Evolutionary conservation across 2,888 invertebrate species (phyloP).

Genomic region (Sisyra terminalis): DNA sequence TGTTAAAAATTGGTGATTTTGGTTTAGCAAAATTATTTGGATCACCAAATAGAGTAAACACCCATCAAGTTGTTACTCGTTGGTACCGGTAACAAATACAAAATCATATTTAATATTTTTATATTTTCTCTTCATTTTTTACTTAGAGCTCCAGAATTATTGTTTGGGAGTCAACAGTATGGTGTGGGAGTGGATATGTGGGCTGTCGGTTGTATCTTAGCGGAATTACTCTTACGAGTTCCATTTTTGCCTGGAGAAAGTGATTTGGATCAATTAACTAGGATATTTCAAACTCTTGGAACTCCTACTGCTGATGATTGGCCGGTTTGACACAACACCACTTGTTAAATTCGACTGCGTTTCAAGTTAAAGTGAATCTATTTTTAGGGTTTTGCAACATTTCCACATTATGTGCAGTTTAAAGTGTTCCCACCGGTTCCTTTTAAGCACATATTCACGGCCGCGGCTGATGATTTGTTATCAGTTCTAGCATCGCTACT

Average conservation of each 20-base stretch:
- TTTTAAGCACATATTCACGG: conserved; percentile 84
- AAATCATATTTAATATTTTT: background rate
- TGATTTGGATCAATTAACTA: conserved; percentile 89
- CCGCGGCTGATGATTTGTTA: conserved; percentile 82
- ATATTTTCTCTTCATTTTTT: conserved; percentile 11
- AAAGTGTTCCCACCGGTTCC: conserved; percentile 73
- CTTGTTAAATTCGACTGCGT: background rate
- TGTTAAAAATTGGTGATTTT: conserved; percentile 97
- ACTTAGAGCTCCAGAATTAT: conserved; percentile 75
- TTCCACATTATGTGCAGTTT: conserved; percentile 89
- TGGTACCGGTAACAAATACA: conserved; percentile 57
- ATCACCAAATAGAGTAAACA: conserved; percentile 88
- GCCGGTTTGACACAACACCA: conserved; percentile 43
- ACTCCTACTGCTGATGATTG: conserved; percentile 85
- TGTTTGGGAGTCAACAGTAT: conserved; percentile 91
- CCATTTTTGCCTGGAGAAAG: conserved; percentile 95
- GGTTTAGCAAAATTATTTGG: conserved; percentile 96
- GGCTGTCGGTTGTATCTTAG: conserved; percentile 97
- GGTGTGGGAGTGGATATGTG: conserved; percentile 96
- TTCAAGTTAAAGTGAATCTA: conserved; percentile 4
- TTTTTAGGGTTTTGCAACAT: conserved; percentile 40
- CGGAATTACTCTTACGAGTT: conserved; percentile 76
- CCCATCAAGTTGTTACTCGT: conserved; percentile 93
- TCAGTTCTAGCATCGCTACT: conserved; percentile 63
- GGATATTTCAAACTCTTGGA: conserved; percentile 92